Conservation (phyloP, 1,140 invertebrate species). For the Pantala flavescens region DNA sequence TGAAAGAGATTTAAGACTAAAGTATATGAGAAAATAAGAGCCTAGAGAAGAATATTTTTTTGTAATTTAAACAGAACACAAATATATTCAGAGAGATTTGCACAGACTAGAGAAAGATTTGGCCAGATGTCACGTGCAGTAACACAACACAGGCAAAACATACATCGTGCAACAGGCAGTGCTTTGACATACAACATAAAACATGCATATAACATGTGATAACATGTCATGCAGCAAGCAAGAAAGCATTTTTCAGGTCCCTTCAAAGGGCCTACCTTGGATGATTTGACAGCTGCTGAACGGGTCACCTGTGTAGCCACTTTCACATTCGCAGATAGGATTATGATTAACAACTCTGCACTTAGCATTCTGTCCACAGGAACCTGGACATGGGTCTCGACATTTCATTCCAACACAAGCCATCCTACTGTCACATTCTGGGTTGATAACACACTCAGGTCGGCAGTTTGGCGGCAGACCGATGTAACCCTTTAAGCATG, state of each 20-base stretch:
- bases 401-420: slow-evolving; percentile 54
- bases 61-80: too few species aligned
- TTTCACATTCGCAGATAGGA: slow-evolving; percentile 56
- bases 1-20: too few species aligned
- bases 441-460: slow-evolving; percentile 53
- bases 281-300: slow-evolving; percentile 43
- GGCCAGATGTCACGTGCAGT: slow-evolving; percentile 1
- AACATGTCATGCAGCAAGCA: slow-evolving; percentile 1
- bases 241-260: background rate
- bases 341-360: slow-evolving; percentile 65
- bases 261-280: slow-evolving; percentile 8
- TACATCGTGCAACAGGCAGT: background rate
- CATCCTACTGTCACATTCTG: slow-evolving; percentile 47
- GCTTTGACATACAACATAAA: background rate
- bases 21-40: too few species aligned
- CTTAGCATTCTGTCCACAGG: slow-evolving; percentile 58
- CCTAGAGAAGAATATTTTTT: too few species aligned
- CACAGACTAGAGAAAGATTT: background rate
- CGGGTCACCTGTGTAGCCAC: slow-evolving; percentile 57
- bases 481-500: slow-evolving; percentile 47
- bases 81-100: too few species aligned
- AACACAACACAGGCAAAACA: background rate
- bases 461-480: slow-evolving; percentile 56
- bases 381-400: slow-evolving; percentile 60
- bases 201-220: background rate